Base-by-base conservation (phyloP, 2,888 invertebrate species). In the Drosophila tripunctata region DNA sequence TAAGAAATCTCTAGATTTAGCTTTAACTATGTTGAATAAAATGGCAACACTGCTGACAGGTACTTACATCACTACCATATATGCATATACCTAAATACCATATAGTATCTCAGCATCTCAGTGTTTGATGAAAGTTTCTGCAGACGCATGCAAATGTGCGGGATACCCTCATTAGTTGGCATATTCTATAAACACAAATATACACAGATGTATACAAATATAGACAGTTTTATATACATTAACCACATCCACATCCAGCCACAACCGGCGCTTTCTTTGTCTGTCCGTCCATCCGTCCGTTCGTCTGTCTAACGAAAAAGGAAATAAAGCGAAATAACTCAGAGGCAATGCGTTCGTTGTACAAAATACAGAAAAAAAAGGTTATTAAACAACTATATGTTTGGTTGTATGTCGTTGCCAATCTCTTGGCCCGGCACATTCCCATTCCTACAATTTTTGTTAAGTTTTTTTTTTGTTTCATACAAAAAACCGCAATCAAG, bases 251-350 rank as follows among this genome's bases (percentile, higher is more conserved):
- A 21, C 30, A 50, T 15, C 15, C 67, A 65, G 43, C 35, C 31
- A 21, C 30, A 50, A 17, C 15, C 67, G 69, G 43, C 57, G 56
- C 74, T 75, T 75, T 73, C 78, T 73, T 78, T 81, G 74, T 75
- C 80, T 68, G 44, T 22, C 88, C 76, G n/a, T n/a, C n/a, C n/a
- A n/a, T n/a, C n/a, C n/a, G n/a, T n/a, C n/a, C n/a, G n/a, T 73
- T 78, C 85, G 74, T 75, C 80, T 68, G 44, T 22, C 88, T 74
- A 83, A 36, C 83, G 87, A 83, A 86, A 79, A 79, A 79, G 83
- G 83, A 88, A 83, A 69, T 60, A 79, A 82, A 83, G 47, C 79
- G 45, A 67, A 86, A 88, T 83, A 75, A 64, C 73, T 81, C 41
- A 70, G 24, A 63, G 7, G 40, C 55, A 54, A 41, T 30, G 10